Evolutionary conservation across 2,888 invertebrate genomes (phyloP), one percentile per base, ranked within the genome.

Genomic region (Acanthosepion pharaonis): DNA sequence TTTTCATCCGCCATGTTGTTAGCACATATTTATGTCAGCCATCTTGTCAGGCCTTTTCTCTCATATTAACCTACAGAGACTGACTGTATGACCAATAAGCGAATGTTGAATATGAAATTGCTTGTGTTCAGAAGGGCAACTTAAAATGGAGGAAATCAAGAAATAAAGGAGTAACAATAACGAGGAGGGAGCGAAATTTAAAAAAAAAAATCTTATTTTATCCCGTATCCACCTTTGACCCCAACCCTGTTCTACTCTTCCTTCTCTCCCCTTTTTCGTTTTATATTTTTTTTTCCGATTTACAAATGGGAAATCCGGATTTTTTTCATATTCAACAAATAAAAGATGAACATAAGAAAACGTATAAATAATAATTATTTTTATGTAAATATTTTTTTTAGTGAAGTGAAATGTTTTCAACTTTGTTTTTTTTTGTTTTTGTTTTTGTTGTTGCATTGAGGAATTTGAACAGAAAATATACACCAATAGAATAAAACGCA

Each of bases 21-120:
- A 78, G 78, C 78, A 78, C 78, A 78, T 78, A 78, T 78, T 78
- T n/a, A 78, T 78, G 78, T 78, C 78, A 11, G n/a, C 78, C 78
- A 78, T 78, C 78, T 78, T 78, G 78, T 78, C n/a, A 78, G 78
- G 78, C n/a, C n/a, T 9, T 78, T n/a, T 78, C 78, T 78, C n/a
- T 78, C 33, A n/a, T n/a, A 78, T 78, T 78, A 78, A 78, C 78
- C 78, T 78, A n/a, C 78, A 15, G 78, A 78, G n/a, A 18, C n/a
- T 78, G 78, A 78, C 78, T n/a, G 78, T 78, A 20, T 5, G n/a
- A 33, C 11, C n/a, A 78, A 78, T 78, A 78, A 78, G n/a, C n/a
- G 78, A 78, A 78, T 78, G 28, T 78, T n/a, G 78, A 78, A 78
- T 78, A 78, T 78, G 28, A 78, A 78, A 78, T 78, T n/a, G 78